Percentiles rank a stretch among this genome's conserved stretches.
These are phyloP conservation scores for Knipowitschia caucasica DNA, from an alignment of 2,797 vertebrate genomes.

Conservation along the genomic window DNA sequence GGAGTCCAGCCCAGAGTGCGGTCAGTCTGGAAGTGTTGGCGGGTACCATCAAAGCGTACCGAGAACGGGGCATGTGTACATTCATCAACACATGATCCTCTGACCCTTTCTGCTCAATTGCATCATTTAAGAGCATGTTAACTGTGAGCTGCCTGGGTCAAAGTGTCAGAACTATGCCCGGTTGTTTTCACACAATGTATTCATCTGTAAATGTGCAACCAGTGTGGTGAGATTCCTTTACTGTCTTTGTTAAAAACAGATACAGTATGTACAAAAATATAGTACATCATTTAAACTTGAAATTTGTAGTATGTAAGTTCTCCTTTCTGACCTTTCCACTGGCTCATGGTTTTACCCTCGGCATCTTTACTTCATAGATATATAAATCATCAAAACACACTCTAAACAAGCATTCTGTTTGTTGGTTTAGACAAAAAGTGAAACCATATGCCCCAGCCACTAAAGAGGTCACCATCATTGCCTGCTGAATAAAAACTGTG, in stretches of 20 bases:
- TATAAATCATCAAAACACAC: conserved; percentile 61
- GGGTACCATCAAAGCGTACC: conserved; percentile 70
- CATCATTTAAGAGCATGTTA: conserved; percentile 70
- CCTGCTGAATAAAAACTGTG: conserved; percentile 38
- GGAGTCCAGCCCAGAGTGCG: conserved; percentile 64
- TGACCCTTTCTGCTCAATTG: conserved; percentile 69
- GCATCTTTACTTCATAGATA: conserved; percentile 52
- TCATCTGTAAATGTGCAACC: conserved; percentile 42
- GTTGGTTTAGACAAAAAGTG: conserved; percentile 68
- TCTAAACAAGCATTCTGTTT: conserved; percentile 69
- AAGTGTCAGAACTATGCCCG: conserved; percentile 50
- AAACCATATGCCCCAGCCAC: conserved; percentile 66
- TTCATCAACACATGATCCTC: conserved; percentile 73
- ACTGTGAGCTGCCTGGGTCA: conserved; percentile 59
- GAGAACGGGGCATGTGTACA: conserved; percentile 70
- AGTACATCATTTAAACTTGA: too few relatives aligned
- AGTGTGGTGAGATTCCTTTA: conserved; percentile 23
- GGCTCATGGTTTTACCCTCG: conserved; percentile 46
- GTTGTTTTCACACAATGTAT: conserved; percentile 43
- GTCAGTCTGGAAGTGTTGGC: conserved; percentile 74
- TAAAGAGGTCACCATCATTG: conserved; percentile 51
- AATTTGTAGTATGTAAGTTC: not conserved
- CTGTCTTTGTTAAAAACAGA: not conserved
- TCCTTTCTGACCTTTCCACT: conserved; percentile 33
- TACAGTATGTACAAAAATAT: too few relatives aligned